Percentiles rank a stretch among this genome's conserved stretches.
Conservation (phyloP, 2,113 vertebrate species). For the Ranitomeya imitator region DNA sequence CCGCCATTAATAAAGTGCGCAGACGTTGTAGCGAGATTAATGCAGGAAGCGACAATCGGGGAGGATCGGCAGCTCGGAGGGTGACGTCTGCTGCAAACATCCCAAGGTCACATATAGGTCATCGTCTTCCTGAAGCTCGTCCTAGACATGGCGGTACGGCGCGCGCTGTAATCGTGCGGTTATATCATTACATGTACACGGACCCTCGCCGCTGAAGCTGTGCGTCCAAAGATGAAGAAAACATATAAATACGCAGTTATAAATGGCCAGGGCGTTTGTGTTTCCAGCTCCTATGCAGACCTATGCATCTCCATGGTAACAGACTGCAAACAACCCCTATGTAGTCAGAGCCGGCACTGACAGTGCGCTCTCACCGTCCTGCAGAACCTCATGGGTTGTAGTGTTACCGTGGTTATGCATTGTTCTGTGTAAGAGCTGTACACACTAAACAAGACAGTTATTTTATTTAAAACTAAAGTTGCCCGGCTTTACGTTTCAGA, state of each 20-base stretch:
- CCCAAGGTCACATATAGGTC: background rate
- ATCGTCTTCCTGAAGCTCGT: background rate
- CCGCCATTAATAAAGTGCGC: background rate
- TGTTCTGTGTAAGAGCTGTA: background rate
- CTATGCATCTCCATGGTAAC: background rate
- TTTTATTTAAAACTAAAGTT: too few relatives aligned
- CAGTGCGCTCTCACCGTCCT: too few relatives aligned
- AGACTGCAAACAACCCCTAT: background rate
- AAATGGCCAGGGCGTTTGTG: background rate
- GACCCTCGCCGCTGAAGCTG: too few relatives aligned
- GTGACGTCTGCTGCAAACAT: background rate
- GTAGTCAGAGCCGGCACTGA: background rate
- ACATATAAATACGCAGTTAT: too few relatives aligned
- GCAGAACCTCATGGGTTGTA: background rate
- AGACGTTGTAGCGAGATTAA: background rate
- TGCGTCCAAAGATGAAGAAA: too few relatives aligned
- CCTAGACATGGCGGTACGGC: background rate
- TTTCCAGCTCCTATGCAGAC: background rate
- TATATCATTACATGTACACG: too few relatives aligned
- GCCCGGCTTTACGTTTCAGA: too few relatives aligned
- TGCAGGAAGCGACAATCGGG: background rate
- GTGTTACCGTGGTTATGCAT: background rate
- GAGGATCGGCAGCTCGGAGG: background rate
- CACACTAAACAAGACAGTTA: background rate
- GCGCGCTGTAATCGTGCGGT: too few relatives aligned